A percentile compares a stretch with the other conserved stretches of the same genome.
Conservation (phyloP, 2,113 vertebrate species). For the Xiphorhynchus elegans region DNA sequence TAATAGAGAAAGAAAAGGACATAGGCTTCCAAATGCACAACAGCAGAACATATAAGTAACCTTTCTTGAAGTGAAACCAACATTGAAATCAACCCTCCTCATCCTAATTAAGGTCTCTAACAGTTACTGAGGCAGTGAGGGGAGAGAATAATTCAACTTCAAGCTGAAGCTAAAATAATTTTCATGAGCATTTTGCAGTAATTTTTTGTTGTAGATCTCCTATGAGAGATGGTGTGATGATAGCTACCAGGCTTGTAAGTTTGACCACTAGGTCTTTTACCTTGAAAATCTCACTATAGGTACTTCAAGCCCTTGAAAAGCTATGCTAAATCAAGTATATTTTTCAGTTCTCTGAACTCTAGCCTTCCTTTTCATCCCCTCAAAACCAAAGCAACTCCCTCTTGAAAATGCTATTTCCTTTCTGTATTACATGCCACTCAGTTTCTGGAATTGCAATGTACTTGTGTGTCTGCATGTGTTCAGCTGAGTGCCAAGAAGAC, state of each 20-base stretch:
- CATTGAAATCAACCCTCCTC: neutral
- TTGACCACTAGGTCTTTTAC: neutral
- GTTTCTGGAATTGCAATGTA: neutral
- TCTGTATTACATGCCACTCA: neutral
- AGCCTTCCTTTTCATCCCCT: neutral
- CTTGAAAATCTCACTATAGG: neutral
- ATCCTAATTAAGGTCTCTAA: neutral
- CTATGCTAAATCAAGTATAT: neutral
- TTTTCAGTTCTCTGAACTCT: neutral
- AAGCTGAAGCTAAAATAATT: neutral
- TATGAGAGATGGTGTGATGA: neutral
- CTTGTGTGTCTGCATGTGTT: neutral
- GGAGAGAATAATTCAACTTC: neutral
- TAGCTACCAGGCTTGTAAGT: neutral
- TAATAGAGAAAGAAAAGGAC: neutral
- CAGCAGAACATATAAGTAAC: neutral
- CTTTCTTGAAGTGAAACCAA: neutral
- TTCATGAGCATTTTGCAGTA: neutral
- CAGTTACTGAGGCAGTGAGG: neutral
- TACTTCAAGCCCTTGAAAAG: neutral
- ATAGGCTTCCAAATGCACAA: neutral
- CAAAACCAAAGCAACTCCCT: neutral
- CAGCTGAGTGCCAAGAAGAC: neutral
- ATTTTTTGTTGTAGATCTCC: neutral
- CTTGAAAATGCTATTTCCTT: neutral